Evolutionary conservation across 2,888 invertebrate genomes (phyloP), one percentile per base, ranked within the genome.

Genomic region (Cryptophagus acutangulus): DNA sequence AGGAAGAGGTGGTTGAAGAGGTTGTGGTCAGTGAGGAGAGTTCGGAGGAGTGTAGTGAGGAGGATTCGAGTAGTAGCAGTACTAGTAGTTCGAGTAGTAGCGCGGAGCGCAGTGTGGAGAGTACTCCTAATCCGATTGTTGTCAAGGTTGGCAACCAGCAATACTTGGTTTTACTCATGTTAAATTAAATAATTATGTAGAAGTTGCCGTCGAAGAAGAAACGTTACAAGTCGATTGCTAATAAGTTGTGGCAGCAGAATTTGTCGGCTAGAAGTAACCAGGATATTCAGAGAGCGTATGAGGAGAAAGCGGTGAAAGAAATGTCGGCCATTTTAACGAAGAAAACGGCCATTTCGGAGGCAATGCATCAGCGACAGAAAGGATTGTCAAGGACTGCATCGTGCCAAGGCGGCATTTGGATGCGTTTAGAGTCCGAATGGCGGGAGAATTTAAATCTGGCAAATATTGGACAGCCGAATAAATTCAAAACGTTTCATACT

Each of bases 231-330:
- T n/a, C n/a, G n/a, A n/a, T n/a, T n/a, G n/a, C n/a, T n/a, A 79
- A 78, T 3, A 76, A 82, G 15, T 77, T 79, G 55, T 90, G 90
- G 90, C 82, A 81, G 45, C 72, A 79, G 13, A 82, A 84, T 52
- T 70, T 85, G 40, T 84, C 87, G 0, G 84, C 87, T 2, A 78
- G 90, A 51, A 87, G 84, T 59, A 91, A 91, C 71, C 90, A 91
- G 66, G 90, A 91, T 66, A 83, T 87, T 57, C 91, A 90, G 66
- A 72, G 91, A 3, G 82, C 89, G 43, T 83, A 80, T 61, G 90
- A 91, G 66, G 90, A 90, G 70, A 78, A 78, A 48, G 78, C 83
- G 1, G 77, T 84, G 51, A 72, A 80, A 36, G 79, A 82, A 65
- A 83, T 86, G 76, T 72, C 78, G 9, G 65, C 73, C 3, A 69